These are phyloP conservation scores for Picus viridis DNA, from an alignment of 2,797 vertebrate species.

Conservation along the genomic window DNA sequence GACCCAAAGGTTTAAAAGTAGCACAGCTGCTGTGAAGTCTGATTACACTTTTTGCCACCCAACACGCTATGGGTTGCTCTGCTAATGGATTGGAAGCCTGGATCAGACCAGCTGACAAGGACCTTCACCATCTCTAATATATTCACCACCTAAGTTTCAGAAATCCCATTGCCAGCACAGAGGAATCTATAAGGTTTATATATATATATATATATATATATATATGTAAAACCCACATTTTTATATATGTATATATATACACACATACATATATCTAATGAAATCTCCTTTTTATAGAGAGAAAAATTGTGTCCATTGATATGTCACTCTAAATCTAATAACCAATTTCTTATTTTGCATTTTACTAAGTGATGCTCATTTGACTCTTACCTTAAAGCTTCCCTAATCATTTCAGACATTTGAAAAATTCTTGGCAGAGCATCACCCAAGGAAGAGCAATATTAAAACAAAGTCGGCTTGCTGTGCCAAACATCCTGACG, in stretches of 20 bases:
- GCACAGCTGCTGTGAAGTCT: neutral
- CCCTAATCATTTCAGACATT: neutral
- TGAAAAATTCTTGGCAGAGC: neutral
- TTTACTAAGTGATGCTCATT: neutral
- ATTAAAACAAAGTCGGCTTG: slow-evolving; percentile 10
- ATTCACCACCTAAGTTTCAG: neutral
- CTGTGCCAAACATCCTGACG: neutral
- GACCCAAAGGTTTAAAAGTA: neutral
- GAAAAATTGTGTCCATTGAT: neutral
- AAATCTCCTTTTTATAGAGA: neutral
- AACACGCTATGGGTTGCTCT: fast-evolving
- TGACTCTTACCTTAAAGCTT: neutral
- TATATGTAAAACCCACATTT: too few relatives aligned
- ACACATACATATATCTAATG: neutral
- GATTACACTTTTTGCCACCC: neutral
- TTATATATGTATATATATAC: neutral
- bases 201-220: too few relatives aligned
- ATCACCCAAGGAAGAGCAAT: neutral
- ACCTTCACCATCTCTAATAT: neutral
- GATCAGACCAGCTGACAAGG: neutral
- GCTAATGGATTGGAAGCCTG: neutral
- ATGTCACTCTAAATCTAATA: neutral
- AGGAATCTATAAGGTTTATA: neutral
- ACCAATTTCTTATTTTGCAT: neutral
- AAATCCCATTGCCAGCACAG: neutral